Percentiles rank a stretch among this genome's conserved stretches.
phyloP scores from a whole-genome alignment of 2,113 vertebrate species.

The Arvicanthis niloticus region DNA sequence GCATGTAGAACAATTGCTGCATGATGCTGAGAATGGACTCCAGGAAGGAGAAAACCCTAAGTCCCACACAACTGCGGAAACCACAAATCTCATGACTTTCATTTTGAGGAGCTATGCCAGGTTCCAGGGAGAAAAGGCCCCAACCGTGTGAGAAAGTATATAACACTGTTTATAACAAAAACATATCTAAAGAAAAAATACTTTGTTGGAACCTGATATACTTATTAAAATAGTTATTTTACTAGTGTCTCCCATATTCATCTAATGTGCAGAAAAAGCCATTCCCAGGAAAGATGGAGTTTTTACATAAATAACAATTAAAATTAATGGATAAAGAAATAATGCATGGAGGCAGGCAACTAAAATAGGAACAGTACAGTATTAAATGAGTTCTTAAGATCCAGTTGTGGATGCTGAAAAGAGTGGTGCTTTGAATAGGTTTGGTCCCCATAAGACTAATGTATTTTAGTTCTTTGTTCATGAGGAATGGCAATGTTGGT shows the following conservation, averaged over 20 bases:
- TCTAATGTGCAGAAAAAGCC: fast-evolving
- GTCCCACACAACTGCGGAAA: not conserved
- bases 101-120: not conserved
- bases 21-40: not conserved
- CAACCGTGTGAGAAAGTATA: not conserved
- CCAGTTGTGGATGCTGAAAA: not conserved
- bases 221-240: not conserved
- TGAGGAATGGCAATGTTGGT: too few relatives aligned
- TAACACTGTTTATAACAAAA: not conserved
- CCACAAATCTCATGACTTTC: not conserved
- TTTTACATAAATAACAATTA: not conserved
- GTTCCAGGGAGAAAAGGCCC: too few relatives aligned
- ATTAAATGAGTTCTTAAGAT: not conserved
- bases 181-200: not conserved
- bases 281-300: not conserved
- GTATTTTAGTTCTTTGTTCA: too few relatives aligned
- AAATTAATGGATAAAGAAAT: not conserved
- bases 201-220: not conserved
- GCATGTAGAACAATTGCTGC: not conserved
- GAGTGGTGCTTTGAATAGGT: not conserved
- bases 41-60: not conserved
- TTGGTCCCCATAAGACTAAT: too few relatives aligned
- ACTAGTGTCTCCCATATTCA: not conserved
- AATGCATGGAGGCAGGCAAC: not conserved
- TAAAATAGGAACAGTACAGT: not conserved